Base-by-base conservation (phyloP, 2,113 vertebrate species). In the Axis porcinus region DNA sequence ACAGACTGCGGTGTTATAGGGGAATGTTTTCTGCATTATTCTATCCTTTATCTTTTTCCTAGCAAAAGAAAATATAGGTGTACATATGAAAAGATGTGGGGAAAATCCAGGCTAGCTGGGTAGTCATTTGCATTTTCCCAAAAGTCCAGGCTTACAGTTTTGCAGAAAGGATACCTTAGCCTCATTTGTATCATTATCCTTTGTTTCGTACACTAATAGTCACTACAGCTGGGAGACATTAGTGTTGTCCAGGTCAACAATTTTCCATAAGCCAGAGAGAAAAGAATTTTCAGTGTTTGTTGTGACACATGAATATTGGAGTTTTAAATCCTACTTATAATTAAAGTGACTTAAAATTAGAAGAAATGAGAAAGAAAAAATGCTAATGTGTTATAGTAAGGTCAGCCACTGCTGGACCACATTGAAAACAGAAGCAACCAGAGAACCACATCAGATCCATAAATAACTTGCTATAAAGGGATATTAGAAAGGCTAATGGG, bases 161-260 rank as follows among this genome's bases (percentile, higher is more conserved):
- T 19, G 1, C 62, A 86, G 27, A 33, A 12, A 7, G 70, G 40
- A 19, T 81, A 85, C 13, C 50, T 33, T 27, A 28, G 2, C n/a
- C 92, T 78, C 67, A 54, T 78, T 96, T 95, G 19, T n/a, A 83
- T 94, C n/a, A 52, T 1, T 2, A 23, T 43, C 58, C 5, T 1
- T 30, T 89, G 67, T 58, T 93, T 60, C 91, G 83, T 36, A 74
- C 0, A 0, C 40, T 86, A 21, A 89, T 55, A 88, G 92, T 94
- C 86, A 91, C 92, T 89, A 91, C 91, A 98, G 67, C 50, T 97
- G 97, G 95, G 87, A 98, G 36, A 23, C 7, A 40, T 98, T 97
- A 96, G 55, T 95, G 58, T 81, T 93, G 45, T 87, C 93, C 33
- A 89, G 86, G 97, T 70, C 94, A 86, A 89, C 5, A 30, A 81